Conservation (phyloP, 2,797 vertebrate species). For the Tenualosa ilisha region DNA sequence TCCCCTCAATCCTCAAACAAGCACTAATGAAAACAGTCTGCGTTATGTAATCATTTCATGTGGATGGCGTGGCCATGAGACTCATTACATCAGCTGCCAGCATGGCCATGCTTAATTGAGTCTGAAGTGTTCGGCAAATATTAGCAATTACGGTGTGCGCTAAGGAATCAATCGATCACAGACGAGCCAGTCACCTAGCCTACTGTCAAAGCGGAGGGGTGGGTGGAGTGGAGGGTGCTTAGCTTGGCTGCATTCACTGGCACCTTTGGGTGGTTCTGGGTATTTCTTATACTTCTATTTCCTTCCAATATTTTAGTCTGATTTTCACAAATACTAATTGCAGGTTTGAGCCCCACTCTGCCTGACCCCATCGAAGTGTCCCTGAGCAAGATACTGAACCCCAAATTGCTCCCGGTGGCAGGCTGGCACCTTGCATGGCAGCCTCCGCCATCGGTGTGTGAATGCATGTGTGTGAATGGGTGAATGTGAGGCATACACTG, state of each 20-base stretch:
- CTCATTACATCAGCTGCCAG: background rate
- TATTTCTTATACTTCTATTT: background rate
- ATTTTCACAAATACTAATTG: too few relatives aligned
- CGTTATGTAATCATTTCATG: slow-evolving; percentile 9
- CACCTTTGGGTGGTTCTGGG: background rate
- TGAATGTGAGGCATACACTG: too few relatives aligned
- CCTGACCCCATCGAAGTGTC: too few relatives aligned
- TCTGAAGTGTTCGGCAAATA: slow-evolving; percentile 15
- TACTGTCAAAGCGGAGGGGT: background rate
- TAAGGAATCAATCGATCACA: slow-evolving; percentile 1
- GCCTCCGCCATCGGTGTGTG: too few relatives aligned
- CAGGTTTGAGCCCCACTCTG: too few relatives aligned
- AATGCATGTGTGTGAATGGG: too few relatives aligned
- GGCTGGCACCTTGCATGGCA: too few relatives aligned
- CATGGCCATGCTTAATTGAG: slow-evolving; percentile 12
- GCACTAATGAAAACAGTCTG: background rate
- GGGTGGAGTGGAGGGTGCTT: background rate
- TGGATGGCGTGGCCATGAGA: background rate
- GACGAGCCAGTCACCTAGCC: background rate
- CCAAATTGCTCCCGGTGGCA: too few relatives aligned
- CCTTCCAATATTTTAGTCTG: too few relatives aligned
- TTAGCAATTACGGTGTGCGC: background rate
- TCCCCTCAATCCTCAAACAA: background rate
- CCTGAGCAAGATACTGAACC: too few relatives aligned
- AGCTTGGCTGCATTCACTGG: background rate